A percentile compares a stretch with the other conserved stretches of the same genome.
phyloP scores from a whole-genome alignment of 1,140 invertebrate species.

The Drosophila parvula region DNA sequence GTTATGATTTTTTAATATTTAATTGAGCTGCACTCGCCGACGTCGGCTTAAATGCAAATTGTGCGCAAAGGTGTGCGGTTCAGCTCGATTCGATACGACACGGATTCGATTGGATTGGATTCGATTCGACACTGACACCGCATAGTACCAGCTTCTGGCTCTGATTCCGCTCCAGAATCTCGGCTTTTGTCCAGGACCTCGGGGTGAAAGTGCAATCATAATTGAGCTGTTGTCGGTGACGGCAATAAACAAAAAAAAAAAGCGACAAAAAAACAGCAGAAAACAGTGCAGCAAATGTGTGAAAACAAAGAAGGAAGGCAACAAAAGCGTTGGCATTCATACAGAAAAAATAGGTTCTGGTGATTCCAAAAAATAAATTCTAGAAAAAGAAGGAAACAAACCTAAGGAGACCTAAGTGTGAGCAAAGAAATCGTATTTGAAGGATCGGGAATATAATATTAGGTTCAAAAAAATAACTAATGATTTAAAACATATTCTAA shows the following conservation, averaged over 20 bases:
- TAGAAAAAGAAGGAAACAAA: neutral
- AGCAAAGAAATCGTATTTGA: too few species aligned
- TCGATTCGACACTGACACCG: neutral
- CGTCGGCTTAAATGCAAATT: constrained; percentile 71
- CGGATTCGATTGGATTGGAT: constrained; percentile 11
- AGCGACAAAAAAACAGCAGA: neutral
- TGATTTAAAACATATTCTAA: too few species aligned
- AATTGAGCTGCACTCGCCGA: constrained; percentile 68
- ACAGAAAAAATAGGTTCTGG: constrained; percentile 7
- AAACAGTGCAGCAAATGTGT: constrained; percentile 36
- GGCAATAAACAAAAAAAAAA: constrained; percentile 34
- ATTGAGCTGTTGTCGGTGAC: constrained; percentile 37
- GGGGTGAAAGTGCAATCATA: constrained; percentile 47
- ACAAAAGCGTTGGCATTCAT: constrained; percentile 22
- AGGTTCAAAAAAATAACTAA: too few species aligned
- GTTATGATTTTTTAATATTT: constrained; percentile 82
- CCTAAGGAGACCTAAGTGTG: too few species aligned
- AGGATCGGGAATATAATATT: too few species aligned
- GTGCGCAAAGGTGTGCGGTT: constrained; percentile 76
- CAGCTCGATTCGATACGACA: constrained; percentile 23
- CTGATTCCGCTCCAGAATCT: neutral
- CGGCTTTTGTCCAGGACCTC: constrained; percentile 20
- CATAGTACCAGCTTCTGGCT: constrained; percentile 13
- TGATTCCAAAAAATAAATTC: constrained; percentile 12
- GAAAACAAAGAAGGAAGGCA: constrained; percentile 31